Evolutionary conservation across 2,797 vertebrate species (phyloP), one percentile per base, ranked within the genome.

Genomic region (Crax fasciolata): DNA sequence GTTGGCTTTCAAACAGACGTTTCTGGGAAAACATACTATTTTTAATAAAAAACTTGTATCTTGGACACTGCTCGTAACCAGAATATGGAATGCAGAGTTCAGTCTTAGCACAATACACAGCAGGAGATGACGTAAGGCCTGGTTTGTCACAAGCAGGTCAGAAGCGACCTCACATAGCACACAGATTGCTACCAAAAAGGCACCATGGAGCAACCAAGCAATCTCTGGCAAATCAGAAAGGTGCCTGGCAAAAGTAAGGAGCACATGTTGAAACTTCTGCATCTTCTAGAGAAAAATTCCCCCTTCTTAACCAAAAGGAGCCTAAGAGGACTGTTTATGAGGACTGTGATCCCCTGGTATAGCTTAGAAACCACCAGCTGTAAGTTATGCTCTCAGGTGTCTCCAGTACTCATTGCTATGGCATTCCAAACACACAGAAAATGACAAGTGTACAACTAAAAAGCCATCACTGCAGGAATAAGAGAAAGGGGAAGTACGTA

Each of bases 11-110:
- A 59, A 32, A 62, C 27, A 38, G 27, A 70, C 55, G n/a, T 68
- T 95, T 94, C 78, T 83, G 61, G 73, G 84, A 81, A 95, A 93
- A 62, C 35, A 19, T 10, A 76, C 44, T 79, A 18, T 66, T 85
- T 92, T 89, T 72, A 58, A 89, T 84, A 80, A 92, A 87, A 96
- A 44, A 46, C 68, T 75, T 75, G 35, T 87, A 89, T 75, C 51
- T 91, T 55, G 75, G 72, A 81, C 54, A 65, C n/a, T 41, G 67
- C 17, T 76, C 20, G 83, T 24, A 81, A 58, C 28, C 72, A 83
- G 72, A 83, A 80, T 1, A 10, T 13, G 39, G 43, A 38, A 93
- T 55, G 49, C 46, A 89, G 46, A 80, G 83, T 61, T 87, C 67
- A 58, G 41, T 5, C 41, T 48, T 15, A n/a, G 74, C 48, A 89